Evolutionary conservation across 2,113 vertebrate genomes (phyloP).

Genomic region (Cavia porcellus): DNA sequence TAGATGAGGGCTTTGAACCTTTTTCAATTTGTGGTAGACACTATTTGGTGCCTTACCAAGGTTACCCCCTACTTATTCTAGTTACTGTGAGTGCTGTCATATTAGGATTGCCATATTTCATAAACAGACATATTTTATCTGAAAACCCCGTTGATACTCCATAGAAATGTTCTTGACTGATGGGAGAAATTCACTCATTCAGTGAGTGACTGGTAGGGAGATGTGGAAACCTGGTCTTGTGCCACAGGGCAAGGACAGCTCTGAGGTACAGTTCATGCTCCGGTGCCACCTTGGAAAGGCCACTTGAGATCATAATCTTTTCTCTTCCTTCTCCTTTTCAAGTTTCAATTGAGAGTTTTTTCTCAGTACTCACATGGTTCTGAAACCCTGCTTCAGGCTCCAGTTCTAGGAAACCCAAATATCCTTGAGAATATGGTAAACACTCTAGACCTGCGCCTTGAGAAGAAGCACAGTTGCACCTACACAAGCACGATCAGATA

Average conservation of each 20-base stretch:
- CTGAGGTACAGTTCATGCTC: neutral
- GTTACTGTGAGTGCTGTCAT: neutral
- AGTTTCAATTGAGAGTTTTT: neutral
- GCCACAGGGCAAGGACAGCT: neutral
- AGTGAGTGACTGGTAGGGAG: neutral
- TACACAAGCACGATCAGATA: neutral
- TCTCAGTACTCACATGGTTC: neutral
- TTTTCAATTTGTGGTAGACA: neutral
- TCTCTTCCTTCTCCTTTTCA: neutral
- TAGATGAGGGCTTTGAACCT: neutral
- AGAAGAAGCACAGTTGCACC: neutral
- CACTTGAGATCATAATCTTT: neutral
- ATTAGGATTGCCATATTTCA: neutral
- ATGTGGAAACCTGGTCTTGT: neutral
- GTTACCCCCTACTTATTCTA: neutral
- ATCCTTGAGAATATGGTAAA: neutral
- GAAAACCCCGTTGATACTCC: neutral
- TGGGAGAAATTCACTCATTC: neutral
- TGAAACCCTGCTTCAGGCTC: neutral
- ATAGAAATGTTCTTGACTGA: neutral
- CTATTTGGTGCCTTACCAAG: neutral
- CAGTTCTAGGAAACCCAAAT: neutral
- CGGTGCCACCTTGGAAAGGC: neutral
- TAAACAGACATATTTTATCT: slow-evolving; percentile 37
- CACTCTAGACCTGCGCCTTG: neutral